phyloP scores from a whole-genome alignment of 2,888 invertebrate species.

The Asteroscopus sphinx region DNA sequence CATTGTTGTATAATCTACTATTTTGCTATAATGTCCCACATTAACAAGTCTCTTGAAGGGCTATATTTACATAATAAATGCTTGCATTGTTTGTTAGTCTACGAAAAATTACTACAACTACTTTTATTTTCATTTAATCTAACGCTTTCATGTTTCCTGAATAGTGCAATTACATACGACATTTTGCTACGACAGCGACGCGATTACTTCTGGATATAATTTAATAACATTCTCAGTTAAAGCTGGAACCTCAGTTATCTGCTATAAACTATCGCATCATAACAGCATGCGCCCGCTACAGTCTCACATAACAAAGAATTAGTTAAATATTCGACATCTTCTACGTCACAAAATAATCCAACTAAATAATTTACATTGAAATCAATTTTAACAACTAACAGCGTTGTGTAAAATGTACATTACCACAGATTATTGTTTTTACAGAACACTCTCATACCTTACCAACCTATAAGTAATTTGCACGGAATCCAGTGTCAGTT shows the following conservation, averaged over 20 bases:
- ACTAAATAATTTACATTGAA: slow-evolving; percentile 57
- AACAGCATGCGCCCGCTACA: slow-evolving; percentile 46
- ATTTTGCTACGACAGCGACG: no score
- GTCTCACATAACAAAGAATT: slow-evolving; percentile 40
- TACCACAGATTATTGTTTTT: slow-evolving; percentile 30
- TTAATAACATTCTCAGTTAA: slow-evolving; percentile 28
- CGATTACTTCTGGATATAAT: not conserved
- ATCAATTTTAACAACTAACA: slow-evolving; percentile 47
- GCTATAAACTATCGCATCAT: slow-evolving; percentile 49
- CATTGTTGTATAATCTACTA: no score
- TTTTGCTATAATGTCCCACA: no score
- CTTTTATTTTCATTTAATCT: no score
- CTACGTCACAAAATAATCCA: slow-evolving; percentile 47
- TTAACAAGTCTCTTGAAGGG: no score
- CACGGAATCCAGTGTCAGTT: not conserved
- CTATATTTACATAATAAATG: no score
- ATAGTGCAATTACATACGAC: no score
- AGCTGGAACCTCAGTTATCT: slow-evolving; percentile 37
- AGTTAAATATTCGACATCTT: slow-evolving; percentile 49
- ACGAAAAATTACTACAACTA: no score
- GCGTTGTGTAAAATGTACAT: slow-evolving; percentile 42
- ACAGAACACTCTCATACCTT: slow-evolving; percentile 53
- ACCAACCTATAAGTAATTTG: slow-evolving; percentile 13
- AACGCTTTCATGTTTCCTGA: no score
- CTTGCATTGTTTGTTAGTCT: no score